Evolutionary conservation across 2,113 vertebrate species (phyloP), one percentile per base, ranked within the genome.

Genomic region (Uropsilus gracilis): DNA sequence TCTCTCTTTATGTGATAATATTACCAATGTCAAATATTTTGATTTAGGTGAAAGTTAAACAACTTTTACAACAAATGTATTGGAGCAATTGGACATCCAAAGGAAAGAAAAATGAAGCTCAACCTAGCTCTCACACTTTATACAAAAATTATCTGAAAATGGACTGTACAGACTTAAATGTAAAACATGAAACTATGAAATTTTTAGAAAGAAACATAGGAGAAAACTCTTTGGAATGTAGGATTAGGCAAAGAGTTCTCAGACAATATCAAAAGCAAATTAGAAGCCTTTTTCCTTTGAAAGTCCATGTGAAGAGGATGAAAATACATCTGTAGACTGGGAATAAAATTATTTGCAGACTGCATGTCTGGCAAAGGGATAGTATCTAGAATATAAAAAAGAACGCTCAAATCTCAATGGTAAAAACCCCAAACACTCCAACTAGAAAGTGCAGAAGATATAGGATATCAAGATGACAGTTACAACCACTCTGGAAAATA

Each of bases 1-100:
- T 64, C 0, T 55, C 18, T 55, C 53, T 55, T 55, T 86, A 28
- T 50, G 17, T 73, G 32, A 34, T 55, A 55, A 87, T 24, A 69
- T 72, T 77, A 90, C 61, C 66, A 86, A 92, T 30, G 16, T 92
- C 32, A 94, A 80, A 77, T 76, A 61, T 63, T n/a, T 68, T 57
- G 53, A n/a, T 92, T 86, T 72, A 50, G 89, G 72, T 53, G 44
- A 76, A 81, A 90, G 16, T 69, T 85, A 76, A 86, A 50, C 26
- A 64, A 12, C 32, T 37, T 50, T 94, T 78, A 81, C 9, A 66
- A 46, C 30, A 89, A 92, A 46, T 66, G 24, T 53, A n/a, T n/a
- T 83, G 6, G 57, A 83, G 44, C n/a, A 75, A 26, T 8, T 82
- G 55, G 13, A 37, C 6, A 46, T 44, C 28, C 17, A 61, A 7